Base-by-base conservation (phyloP, 1,140 invertebrate genomes). In the Cotesia typhae region DNA sequence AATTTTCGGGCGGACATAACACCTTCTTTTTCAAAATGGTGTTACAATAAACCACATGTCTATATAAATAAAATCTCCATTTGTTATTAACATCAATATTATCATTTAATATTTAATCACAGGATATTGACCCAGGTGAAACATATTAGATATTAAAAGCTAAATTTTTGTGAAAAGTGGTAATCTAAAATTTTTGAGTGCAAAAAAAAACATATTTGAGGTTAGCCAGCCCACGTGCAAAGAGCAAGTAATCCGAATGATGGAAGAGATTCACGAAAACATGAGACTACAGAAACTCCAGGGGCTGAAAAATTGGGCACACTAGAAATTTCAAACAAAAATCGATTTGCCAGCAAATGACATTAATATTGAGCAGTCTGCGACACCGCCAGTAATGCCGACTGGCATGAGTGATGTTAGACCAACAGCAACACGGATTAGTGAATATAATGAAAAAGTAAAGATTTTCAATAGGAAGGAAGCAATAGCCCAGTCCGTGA, bases 401-500 rank as follows among this genome's bases (percentile, higher is more conserved):
- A 20, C 9, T 35, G n/a, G 10, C n/a, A 47, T 9, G 6, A 6
- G 37, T 38, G 37, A 38, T 38, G 6, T n/a, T 12, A 63, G n/a
- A 51, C 12, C 52, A 28, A 41, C 41, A 10, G 12, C 53, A 1
- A 53, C 63, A 20, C 41, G 28, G 36, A 20, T 4, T 4, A 64
- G 17, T 17, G 37, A 35, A 0, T 38, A 72, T 9, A 4, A 67
- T 51, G 57, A 47, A 41, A 69, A 74, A 10, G 53, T 75, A 67
- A 37, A 36, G n/a, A 65, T 73, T 64, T 79, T 75, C 70, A 36
- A 75, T 9, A 77, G 72, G 35, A 53, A 70, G n/a, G 79, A 78
- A 73, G 66, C 70, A 4, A 71, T 74, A 65, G 75, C 75, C 7
- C 75, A 77, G 72, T 77, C 73, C 57, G 52, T 80, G 9, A 74